Evolutionary conservation across 2,888 invertebrate genomes (phyloP).

Genomic region (Heteromyza rotundicornis): DNA sequence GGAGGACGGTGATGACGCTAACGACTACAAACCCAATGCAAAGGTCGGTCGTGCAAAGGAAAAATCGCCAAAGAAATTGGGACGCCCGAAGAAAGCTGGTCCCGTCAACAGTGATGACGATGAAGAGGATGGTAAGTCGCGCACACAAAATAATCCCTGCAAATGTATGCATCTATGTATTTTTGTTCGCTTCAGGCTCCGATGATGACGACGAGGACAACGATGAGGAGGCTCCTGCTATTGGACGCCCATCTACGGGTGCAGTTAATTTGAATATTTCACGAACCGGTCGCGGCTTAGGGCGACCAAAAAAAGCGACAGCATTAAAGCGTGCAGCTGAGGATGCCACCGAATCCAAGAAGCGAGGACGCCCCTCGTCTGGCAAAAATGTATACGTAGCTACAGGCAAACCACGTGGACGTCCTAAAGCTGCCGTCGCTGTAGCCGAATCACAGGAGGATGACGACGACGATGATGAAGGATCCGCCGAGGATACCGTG

Average conservation of each 20-base stretch:
- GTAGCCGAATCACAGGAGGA: neutral
- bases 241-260: conserved; percentile 50
- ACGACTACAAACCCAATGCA: neutral
- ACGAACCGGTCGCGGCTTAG: conserved; percentile 47
- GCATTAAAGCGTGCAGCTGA: conserved; percentile 12
- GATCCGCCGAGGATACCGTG: conserved; percentile 10
- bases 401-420: conserved; percentile 30
- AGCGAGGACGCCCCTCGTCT: conserved; percentile 40
- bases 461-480: conserved; percentile 22
- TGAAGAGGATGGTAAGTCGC: conserved; percentile 36
- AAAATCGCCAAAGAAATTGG: conserved; percentile 21
- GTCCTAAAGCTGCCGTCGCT: conserved; percentile 25
- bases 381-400: neutral
- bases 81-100: conserved; percentile 48
- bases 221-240: conserved; percentile 40
- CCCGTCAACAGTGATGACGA: conserved; percentile 44
- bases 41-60: neutral
- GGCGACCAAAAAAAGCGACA: conserved; percentile 45
- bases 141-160: neutral
- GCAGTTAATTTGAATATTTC: conserved; percentile 46
- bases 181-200: conserved; percentile 27
- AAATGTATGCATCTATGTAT: no score
- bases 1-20: conserved; percentile 35
- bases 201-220: conserved; percentile 36
- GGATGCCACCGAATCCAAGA: conserved; percentile 28